phyloP scores from a whole-genome alignment of 1,140 invertebrate genomes.

The Sycophila sp. region DNA sequence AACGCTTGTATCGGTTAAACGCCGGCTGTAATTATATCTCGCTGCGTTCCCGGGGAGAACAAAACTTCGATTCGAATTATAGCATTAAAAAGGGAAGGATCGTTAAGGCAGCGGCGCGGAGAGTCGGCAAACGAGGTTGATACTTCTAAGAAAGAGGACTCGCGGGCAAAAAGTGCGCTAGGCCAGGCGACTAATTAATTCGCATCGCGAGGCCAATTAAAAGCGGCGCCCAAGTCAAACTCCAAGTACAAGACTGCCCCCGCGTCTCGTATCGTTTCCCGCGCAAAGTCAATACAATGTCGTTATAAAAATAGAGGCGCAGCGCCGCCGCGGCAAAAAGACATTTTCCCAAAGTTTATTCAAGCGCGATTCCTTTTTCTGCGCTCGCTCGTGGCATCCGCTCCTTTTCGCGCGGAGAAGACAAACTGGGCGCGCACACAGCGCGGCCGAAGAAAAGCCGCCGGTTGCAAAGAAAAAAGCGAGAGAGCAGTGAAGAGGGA shows the following conservation, averaged over 20 bases:
- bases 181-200: background rate
- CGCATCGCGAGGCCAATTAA: constrained; percentile 20
- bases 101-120: too few species aligned
- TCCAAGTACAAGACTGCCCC: background rate
- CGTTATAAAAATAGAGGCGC: background rate
- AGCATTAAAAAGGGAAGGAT: too few species aligned
- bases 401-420: constrained; percentile 3
- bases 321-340: background rate
- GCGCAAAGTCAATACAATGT: background rate
- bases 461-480: background rate
- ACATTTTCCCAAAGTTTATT: constrained; percentile 29
- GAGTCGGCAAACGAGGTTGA: too few species aligned
- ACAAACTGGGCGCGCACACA: background rate
- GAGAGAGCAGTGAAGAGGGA: constrained; percentile 4
- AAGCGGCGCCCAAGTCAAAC: background rate
- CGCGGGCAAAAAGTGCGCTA: background rate
- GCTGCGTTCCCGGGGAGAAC: too few species aligned
- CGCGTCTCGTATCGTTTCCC: background rate
- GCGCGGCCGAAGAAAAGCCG: background rate
- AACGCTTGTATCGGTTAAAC: too few species aligned
- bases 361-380: constrained; percentile 8
- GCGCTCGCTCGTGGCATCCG: background rate
- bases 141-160: too few species aligned
- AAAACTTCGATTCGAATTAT: too few species aligned
- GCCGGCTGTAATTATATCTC: too few species aligned